Base-by-base conservation (phyloP, 2,113 vertebrate genomes). In the Capreolus pygargus region DNA sequence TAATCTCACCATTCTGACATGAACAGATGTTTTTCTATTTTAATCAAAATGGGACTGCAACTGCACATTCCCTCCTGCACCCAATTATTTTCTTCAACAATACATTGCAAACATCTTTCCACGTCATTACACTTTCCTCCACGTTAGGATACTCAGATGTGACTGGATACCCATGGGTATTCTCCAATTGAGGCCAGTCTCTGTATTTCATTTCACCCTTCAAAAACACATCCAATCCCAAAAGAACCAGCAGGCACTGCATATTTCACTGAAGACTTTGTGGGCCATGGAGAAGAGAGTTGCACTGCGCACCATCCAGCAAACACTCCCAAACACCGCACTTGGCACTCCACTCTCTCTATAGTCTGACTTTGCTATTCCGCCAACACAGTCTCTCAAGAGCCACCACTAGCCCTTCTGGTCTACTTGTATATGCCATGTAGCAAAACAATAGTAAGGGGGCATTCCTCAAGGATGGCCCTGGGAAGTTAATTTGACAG, bases 71-170 rank as follows among this genome's bases (percentile, higher is more conserved):
- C 47, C 74, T 96, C 64, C 89, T 94, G 28, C 11, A 93, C 45
- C 55, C 47, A 45, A 82, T 91, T 92, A 94, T 94, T 98, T 95
- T 96, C 57, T 33, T 97, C 60, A 92, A 87, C 91, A 85, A 74
- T 67, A 39, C 45, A 61, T 64, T 58, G 50, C 60, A 54, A 89
- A 70, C 47, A 54, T 76, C 90, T 85, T 96, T 91, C 88, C 33
- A 39, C 5, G 7, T 47, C 67, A 74, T 90, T 94, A 82, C 15
- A 50, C 67, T 95, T 91, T 70, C 92, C 67, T 86, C 91, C 57
- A 11, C n/a, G 3, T 83, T 67, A n/a, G 58, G 74, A 57, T 19
- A 39, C 43, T 85, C 70, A n/a, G 74, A 76, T 55, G 23, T 67
- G 54, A 86, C 23, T 91, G 64, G 27, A 74, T 74, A 70, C 21